A percentile compares a stretch with the other conserved stretches of the same genome.
Conservation (phyloP, 2,113 vertebrate genomes). For the Prinia subflava region DNA sequence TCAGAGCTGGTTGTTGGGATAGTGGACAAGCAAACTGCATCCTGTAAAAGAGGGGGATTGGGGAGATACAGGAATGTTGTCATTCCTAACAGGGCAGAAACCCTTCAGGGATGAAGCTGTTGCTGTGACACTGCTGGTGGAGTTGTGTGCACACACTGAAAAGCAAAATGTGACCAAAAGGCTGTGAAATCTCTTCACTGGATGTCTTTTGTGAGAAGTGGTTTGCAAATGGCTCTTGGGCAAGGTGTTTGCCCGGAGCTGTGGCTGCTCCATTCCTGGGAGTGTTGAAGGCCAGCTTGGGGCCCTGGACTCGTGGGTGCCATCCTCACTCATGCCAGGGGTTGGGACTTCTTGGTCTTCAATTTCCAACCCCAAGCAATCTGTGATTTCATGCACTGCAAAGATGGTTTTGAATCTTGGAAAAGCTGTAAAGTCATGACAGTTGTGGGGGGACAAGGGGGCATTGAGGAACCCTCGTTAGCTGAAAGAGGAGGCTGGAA, state of each 20-base stretch:
- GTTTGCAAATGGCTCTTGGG: background rate
- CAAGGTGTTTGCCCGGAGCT: background rate
- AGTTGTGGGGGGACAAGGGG: background rate
- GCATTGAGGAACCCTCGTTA: background rate
- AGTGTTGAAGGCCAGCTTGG: background rate
- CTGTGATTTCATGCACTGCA: background rate
- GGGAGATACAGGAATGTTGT: background rate
- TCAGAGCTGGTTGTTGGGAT: background rate
- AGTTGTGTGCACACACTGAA: background rate
- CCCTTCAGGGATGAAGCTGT: background rate
- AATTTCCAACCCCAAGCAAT: background rate
- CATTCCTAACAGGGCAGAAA: background rate
- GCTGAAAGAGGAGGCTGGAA: background rate
- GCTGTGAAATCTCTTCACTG: background rate
- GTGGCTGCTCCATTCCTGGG: background rate
- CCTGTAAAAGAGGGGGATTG: background rate
- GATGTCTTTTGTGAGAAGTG: background rate
- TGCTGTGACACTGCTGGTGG: background rate
- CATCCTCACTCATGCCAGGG: background rate
- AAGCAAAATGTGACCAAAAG: background rate
- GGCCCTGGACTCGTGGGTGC: background rate
- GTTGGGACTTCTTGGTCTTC: accelerated
- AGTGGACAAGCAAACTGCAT: background rate
- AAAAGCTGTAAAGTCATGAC: background rate
- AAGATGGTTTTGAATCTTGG: background rate